Evolutionary conservation across 2,797 vertebrate species (phyloP).

Genomic region (Lutjanus campechanus): DNA sequence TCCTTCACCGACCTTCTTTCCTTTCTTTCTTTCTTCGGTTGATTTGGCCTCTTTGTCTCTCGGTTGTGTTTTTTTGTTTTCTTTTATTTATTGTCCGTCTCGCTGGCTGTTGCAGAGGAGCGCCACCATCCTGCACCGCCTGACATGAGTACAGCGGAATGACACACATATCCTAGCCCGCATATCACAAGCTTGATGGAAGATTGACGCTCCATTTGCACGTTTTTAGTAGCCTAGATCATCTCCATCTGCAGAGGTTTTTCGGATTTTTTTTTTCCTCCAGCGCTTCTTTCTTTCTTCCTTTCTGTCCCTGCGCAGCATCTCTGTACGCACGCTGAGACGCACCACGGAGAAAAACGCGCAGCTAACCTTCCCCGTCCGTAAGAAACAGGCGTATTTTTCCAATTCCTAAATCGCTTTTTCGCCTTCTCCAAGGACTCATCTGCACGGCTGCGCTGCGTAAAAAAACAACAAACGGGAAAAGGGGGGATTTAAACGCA

Average conservation of each 20-base stretch:
- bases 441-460: conserved; percentile 72
- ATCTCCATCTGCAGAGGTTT: conserved; percentile 59
- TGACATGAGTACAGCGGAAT: conserved; percentile 81
- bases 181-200: conserved; percentile 74
- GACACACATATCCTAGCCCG: conserved; percentile 72
- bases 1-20: conserved; percentile 42
- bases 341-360: conserved; percentile 68
- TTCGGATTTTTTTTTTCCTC: conserved; percentile 51
- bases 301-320: conserved; percentile 74
- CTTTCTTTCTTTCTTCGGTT: conserved; percentile 46
- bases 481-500: conserved; percentile 76
- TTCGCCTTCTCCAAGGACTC: conserved; percentile 64
- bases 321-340: conserved; percentile 67
- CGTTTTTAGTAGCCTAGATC: conserved; percentile 61
- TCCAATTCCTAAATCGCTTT: conserved; percentile 70
- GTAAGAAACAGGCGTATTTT: conserved; percentile 73
- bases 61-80: conserved; percentile 50
- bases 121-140: conserved; percentile 77
- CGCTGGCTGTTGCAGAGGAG: conserved; percentile 74
- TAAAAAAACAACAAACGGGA: conserved; percentile 59
- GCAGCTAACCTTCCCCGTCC: conserved; percentile 64
- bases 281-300: conserved; percentile 43
- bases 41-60: conserved; percentile 64
- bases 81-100: conserved; percentile 62
- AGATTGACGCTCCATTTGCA: conserved; percentile 66